phyloP scores from a whole-genome alignment of 2,888 invertebrate species.

The Tetragnatha montana region DNA sequence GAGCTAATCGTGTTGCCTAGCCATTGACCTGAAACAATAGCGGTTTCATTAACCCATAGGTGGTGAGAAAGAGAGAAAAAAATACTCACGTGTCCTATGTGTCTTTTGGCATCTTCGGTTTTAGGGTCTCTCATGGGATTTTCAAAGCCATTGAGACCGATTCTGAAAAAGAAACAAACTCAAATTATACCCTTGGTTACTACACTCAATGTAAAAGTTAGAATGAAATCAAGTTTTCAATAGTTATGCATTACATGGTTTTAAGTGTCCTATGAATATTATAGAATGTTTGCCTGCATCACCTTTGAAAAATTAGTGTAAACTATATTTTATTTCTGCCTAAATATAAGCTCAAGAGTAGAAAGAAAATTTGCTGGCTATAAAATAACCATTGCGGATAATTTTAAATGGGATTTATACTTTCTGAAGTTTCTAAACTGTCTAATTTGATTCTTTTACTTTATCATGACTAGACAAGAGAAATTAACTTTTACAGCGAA shows the following conservation, averaged over 20 bases:
- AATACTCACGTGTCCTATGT: conserved; percentile 89
- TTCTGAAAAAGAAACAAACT: conserved; percentile 80
- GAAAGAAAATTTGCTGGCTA: too few species aligned
- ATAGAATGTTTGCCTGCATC: neutral
- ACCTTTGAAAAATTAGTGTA: too few species aligned
- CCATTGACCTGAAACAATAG: neutral
- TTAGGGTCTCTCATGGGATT: conserved; percentile 96
- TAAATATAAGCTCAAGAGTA: too few species aligned
- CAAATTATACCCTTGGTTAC: neutral
- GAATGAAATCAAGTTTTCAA: too few species aligned
- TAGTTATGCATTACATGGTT: neutral
- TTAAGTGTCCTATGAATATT: neutral
- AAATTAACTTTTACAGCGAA: too few species aligned
- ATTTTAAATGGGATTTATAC: too few species aligned
- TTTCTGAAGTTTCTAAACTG: too few species aligned
- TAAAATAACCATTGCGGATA: too few species aligned
- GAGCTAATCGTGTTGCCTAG: neutral
- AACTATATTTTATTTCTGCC: too few species aligned
- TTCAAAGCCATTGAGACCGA: conserved; percentile 96
- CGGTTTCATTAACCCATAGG: neutral
- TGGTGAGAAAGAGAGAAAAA: neutral
- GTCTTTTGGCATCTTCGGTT: conserved; percentile 93
- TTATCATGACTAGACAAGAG: too few species aligned
- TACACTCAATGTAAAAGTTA: too few species aligned
- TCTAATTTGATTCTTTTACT: too few species aligned